Evolutionary conservation across 37 sponge, comb jelly and placozoan species (phyloP).

Genomic region (Dysidea cf. avara): DNA sequence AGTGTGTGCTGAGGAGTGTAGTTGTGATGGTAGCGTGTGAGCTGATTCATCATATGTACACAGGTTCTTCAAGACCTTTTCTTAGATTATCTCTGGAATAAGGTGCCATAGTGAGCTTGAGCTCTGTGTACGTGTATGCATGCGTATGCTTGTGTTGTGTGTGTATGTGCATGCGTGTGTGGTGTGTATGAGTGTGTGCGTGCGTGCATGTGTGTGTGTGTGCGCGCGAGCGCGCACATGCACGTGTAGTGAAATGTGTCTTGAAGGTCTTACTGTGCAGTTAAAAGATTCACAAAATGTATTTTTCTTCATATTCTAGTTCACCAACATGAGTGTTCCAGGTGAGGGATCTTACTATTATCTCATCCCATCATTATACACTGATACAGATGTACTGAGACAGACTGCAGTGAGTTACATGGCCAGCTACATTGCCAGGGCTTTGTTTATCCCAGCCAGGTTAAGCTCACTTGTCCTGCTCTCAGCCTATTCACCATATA

Average conservation of each 20-base stretch:
- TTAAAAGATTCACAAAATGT: too few species aligned
- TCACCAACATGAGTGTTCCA: slow-evolving; percentile 45
- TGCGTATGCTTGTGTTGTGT: background rate
- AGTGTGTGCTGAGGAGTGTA: too few species aligned
- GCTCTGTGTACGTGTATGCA: too few species aligned
- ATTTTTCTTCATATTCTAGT: slow-evolving; percentile 16
- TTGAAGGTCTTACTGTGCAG: too few species aligned
- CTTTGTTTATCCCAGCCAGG: slow-evolving; percentile 71
- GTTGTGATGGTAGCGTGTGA: background rate
- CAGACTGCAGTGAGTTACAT: slow-evolving; percentile 67
- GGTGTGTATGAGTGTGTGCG: background rate
- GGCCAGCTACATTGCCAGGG: slow-evolving; percentile 81
- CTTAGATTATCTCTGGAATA: slow-evolving; percentile 65
- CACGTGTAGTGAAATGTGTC: too few species aligned
- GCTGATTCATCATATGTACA: background rate
- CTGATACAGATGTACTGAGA: slow-evolving; percentile 45
- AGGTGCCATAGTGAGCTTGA: slow-evolving; percentile 11
- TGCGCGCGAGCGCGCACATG: too few species aligned
- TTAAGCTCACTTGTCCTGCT: background rate
- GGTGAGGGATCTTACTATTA: slow-evolving; percentile 5
- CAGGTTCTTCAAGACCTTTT: slow-evolving; percentile 56
- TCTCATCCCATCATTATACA: too few species aligned
- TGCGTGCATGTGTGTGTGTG: too few species aligned
- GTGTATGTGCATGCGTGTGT: background rate
- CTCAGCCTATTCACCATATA: background rate